Percentiles rank a stretch among this genome's conserved stretches.
phyloP scores from a whole-genome alignment of 1,140 invertebrate species.

The Oncopodura yosiiana region DNA sequence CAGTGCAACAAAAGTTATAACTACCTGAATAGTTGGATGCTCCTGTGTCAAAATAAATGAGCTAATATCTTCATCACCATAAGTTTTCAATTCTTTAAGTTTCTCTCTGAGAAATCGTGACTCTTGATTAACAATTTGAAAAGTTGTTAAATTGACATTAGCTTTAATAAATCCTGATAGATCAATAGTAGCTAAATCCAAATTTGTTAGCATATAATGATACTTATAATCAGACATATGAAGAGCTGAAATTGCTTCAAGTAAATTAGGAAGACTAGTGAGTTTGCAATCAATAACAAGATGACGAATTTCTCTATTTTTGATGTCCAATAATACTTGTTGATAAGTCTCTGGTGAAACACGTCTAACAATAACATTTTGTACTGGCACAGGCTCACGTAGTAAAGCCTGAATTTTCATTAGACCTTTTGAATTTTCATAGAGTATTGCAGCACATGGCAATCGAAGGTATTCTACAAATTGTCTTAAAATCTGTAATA shows the following conservation, averaged over 20 bases:
- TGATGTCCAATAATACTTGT: slow-evolving; percentile 22
- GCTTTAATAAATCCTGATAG: slow-evolving; percentile 21
- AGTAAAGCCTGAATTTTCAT: slow-evolving; percentile 30
- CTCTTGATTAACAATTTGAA: slow-evolving; percentile 37
- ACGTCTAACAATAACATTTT: slow-evolving; percentile 25
- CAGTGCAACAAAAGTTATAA: neutral
- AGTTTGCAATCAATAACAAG: slow-evolving; percentile 30
- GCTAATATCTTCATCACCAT: slow-evolving; percentile 20
- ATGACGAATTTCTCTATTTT: slow-evolving; percentile 28
- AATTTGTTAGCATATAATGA: slow-evolving; percentile 58
- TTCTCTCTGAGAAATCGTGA: slow-evolving; percentile 16
- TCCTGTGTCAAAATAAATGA: slow-evolving; percentile 20
- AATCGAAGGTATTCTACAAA: slow-evolving; percentile 14
- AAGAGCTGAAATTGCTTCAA: slow-evolving; percentile 45
- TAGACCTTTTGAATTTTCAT: slow-evolving; percentile 30
- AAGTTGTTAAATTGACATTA: slow-evolving; percentile 30
- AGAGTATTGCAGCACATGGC: slow-evolving; percentile 21
- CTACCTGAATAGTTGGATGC: slow-evolving; percentile 18
- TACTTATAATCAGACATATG: slow-evolving; percentile 62
- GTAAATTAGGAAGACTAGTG: slow-evolving; percentile 18
- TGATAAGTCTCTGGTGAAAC: slow-evolving; percentile 13
- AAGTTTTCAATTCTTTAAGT: slow-evolving; percentile 20
- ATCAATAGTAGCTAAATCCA: slow-evolving; percentile 37
- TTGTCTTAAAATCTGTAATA: slow-evolving; percentile 1
- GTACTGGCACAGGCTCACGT: slow-evolving; percentile 16